Percentiles rank a stretch among this genome's conserved stretches.
These are phyloP conservation scores for Epistrophe grossulariae DNA, from an alignment of 2,888 invertebrate species.

Conservation along the genomic window DNA sequence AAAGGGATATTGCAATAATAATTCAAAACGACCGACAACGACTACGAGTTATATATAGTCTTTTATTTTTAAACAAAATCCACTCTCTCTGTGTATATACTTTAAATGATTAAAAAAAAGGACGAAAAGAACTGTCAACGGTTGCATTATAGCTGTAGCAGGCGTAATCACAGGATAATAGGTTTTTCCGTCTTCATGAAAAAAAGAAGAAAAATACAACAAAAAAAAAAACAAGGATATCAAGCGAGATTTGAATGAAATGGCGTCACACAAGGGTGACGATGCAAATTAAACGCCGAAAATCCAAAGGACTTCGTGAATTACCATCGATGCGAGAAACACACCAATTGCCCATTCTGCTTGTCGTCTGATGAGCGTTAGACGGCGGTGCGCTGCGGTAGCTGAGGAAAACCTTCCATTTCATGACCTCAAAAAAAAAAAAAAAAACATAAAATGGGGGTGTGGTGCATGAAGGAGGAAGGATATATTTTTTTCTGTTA, in stretches of 20 bases:
- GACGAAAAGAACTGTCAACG: conserved; percentile 53
- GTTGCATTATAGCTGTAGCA: conserved; percentile 56
- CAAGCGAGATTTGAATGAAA: conserved; percentile 56
- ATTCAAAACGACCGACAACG: conserved; percentile 42
- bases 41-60: not conserved
- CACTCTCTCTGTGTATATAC: conserved; percentile 10
- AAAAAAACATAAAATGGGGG: conserved; percentile 14
- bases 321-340: conserved; percentile 72
- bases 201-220: not conserved
- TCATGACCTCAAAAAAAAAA: conserved; percentile 31
- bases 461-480: conserved; percentile 24
- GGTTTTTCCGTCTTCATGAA: conserved; percentile 19
- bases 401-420: conserved; percentile 19
- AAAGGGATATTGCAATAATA: conserved; percentile 70
- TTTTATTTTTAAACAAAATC: conserved; percentile 38
- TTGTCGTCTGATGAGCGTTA: conserved; percentile 43
- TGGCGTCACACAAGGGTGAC: conserved; percentile 71
- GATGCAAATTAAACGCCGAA: conserved; percentile 73
- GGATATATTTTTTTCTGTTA: conserved; percentile 14
- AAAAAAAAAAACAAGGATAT: conserved; percentile 54
- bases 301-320: conserved; percentile 63
- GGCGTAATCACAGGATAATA: conserved; percentile 34
- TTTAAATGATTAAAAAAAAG: conserved; percentile 66
- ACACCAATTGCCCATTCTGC: conserved; percentile 69
- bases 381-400: not conserved